A percentile compares a stretch with the other conserved stretches of the same genome.
Conservation (phyloP, 1,140 invertebrate genomes). For the Anastatus disparis region DNA sequence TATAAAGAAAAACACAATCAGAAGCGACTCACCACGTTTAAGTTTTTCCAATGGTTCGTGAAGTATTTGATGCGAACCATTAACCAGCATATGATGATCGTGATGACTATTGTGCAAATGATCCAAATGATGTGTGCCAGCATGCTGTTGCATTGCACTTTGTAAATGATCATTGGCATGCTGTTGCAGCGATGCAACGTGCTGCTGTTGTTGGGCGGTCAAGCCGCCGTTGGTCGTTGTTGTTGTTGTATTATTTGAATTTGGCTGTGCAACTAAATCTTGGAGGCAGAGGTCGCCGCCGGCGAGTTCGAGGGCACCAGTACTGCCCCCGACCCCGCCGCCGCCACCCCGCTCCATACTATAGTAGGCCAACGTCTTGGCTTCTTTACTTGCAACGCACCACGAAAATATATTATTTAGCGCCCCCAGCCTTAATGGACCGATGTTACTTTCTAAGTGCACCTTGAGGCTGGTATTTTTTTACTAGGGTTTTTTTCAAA, state of each 20-base stretch:
- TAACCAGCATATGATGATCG: constrained; percentile 64
- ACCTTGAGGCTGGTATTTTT: neutral
- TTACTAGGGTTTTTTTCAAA: no score
- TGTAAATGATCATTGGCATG: constrained; percentile 63
- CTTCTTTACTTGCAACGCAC: constrained; percentile 50
- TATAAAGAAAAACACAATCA: neutral
- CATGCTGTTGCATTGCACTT: constrained; percentile 68
- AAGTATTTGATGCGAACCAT: constrained; percentile 67
- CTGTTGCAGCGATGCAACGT: constrained; percentile 74
- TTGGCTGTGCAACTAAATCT: constrained; percentile 76
- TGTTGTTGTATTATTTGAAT: no score
- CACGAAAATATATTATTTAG: no score
- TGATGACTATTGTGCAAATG: constrained; percentile 70
- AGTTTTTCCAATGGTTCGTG: constrained; percentile 85
- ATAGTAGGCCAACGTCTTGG: constrained; percentile 67
- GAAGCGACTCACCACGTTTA: constrained; percentile 78
- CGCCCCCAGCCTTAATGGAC: no score
- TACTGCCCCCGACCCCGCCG: constrained; percentile 68
- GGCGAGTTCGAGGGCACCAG: constrained; percentile 71
- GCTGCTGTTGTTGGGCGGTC: constrained; percentile 69
- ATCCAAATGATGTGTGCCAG: constrained; percentile 60
- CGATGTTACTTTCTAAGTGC: no score
- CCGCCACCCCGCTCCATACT: constrained; percentile 66
- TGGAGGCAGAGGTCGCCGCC: constrained; percentile 76
- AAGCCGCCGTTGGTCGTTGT: constrained; percentile 64